Percentiles rank a stretch among this genome's conserved stretches.
Conservation (phyloP, 2,113 vertebrate genomes). For the Larimichthys crocea region DNA sequence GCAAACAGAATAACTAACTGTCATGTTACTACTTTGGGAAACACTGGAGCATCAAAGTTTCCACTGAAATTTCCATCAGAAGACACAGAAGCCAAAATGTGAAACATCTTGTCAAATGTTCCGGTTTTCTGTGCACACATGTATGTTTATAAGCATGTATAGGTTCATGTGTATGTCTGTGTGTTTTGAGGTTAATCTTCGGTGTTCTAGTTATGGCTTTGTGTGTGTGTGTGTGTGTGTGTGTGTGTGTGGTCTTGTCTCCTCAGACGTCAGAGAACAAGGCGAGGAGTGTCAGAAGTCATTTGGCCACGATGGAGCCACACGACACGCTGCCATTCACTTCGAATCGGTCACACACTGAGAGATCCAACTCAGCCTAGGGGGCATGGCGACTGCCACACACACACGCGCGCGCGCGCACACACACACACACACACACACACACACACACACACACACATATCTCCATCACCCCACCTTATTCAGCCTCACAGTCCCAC, state of each 20-base stretch:
- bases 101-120: conserved; percentile 57
- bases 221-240: conserved; percentile 40
- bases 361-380: conserved; percentile 69
- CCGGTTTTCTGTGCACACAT: conserved; percentile 16
- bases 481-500: conserved; percentile 64
- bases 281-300: conserved; percentile 83
- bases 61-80: conserved; percentile 52
- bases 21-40: conserved; percentile 42
- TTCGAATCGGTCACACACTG: conserved; percentile 75
- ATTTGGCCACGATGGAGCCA: conserved; percentile 78
- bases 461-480: conserved; percentile 49
- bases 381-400: conserved; percentile 46
- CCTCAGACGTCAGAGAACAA: conserved; percentile 77
- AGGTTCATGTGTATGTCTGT: conserved; percentile 7
- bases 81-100: conserved; percentile 38
- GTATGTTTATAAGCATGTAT: conserved; percentile 12
- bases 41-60: conserved; percentile 57
- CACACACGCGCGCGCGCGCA: background rate
- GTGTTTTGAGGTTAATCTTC: conserved; percentile 28
- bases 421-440: conserved; percentile 30
- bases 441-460: conserved; percentile 42
- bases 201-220: conserved; percentile 44
- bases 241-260: conserved; percentile 53
- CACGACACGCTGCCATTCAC: conserved; percentile 78
- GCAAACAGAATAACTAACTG: conserved; percentile 58